Base-by-base conservation (phyloP, 2,888 invertebrate genomes). In the Graphium colonna region DNA sequence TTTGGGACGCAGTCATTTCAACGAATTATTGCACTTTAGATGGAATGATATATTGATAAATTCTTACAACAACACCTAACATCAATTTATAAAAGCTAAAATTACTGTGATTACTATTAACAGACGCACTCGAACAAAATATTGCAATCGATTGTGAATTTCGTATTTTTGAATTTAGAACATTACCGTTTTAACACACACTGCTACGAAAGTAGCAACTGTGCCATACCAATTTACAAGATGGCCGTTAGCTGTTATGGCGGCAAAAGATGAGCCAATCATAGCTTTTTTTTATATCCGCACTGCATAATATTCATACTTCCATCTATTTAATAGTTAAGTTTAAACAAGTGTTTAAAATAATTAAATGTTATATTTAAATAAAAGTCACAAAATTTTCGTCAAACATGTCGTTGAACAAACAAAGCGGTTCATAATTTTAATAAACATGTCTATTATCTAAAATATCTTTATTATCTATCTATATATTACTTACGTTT, bases 301-400 rank as follows among this genome's bases (percentile, higher is more conserved):
- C 16, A 40, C 17, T 52, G 42, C 47, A 47, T 47, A 52, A 52
- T 52, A 52, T 48, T 48, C n/a, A n/a, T 47, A 52, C 52, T 47
- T 42, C 47, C 52, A 52, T 52, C 41, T 16, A 10, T 13, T 17
- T 10, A 45, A 39, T 26, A 15, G 13, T 50, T 51, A 16, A 45
- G 31, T 10, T 39, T 39, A 44, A 44, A 12, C 36, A 28, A 15
- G 12, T 16, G 12, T 21, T 21, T n/a, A n/a, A n/a, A n/a, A 51
- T 28, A 28, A 45, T 51, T 44, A 45, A 45, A 28, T 51, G 39
- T 45, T 31, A 46, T 8, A 33, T 46, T 52, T 21, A 46, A 39
- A 36, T n/a, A n/a, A n/a, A n/a, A n/a, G n/a, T n/a, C n/a, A n/a
- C n/a, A n/a, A n/a, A n/a, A n/a, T n/a, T n/a, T n/a, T n/a, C n/a